A percentile compares a stretch with the other conserved stretches of the same genome.
These are phyloP conservation scores for Microcebus ravelobensis DNA, from an alignment of 2,113 vertebrate genomes.

Conservation along the genomic window DNA sequence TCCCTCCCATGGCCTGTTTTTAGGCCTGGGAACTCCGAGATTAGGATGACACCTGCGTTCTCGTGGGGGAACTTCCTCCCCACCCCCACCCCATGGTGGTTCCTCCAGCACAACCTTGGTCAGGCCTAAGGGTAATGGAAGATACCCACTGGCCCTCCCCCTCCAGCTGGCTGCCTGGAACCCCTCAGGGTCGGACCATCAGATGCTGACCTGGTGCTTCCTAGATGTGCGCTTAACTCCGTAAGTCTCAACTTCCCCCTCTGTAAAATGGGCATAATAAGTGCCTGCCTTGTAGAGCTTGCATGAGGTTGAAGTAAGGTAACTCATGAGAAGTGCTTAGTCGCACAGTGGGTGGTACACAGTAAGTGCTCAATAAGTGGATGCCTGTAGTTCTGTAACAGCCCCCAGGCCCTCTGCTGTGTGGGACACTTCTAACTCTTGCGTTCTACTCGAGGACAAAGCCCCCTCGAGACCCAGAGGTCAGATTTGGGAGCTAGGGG, in stretches of 20 bases:
- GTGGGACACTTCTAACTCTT: background rate
- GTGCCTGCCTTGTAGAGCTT: background rate
- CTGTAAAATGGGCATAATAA: background rate
- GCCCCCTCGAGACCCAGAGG: background rate
- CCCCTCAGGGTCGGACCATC: accelerated
- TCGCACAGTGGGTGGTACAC: accelerated
- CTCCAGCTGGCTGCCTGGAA: background rate
- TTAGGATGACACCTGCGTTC: background rate
- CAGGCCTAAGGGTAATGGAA: background rate
- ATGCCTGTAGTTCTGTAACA: background rate
- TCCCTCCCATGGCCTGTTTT: background rate
- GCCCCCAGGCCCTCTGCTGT: background rate
- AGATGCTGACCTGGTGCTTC: background rate
- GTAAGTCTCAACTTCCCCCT: background rate
- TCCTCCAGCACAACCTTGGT: background rate
- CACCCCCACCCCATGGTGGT: accelerated
- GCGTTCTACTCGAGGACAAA: background rate
- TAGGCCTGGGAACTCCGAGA: background rate
- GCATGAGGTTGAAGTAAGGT: background rate
- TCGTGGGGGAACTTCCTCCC: background rate
- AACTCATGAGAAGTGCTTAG: background rate
- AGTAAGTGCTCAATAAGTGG: background rate
- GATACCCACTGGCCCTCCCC: accelerated
- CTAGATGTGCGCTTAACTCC: background rate
- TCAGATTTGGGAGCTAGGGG: background rate